These are phyloP conservation scores for Cranoglanis bouderius DNA, from an alignment of 2,113 vertebrate genomes.

Conservation along the genomic window DNA sequence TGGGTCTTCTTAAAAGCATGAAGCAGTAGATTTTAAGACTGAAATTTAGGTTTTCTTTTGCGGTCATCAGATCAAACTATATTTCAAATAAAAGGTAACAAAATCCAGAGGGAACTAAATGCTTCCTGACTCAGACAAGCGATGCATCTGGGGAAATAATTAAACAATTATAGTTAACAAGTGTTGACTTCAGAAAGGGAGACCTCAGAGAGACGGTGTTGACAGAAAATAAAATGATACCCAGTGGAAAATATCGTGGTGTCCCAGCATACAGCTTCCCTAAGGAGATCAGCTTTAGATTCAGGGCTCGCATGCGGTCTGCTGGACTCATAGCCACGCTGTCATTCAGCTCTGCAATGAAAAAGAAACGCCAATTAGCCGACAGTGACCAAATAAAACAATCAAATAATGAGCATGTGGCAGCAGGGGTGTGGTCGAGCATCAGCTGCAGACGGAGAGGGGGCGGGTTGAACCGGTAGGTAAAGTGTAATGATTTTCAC, in stretches of 20 bases:
- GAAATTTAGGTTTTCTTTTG: no score
- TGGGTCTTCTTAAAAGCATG: background rate
- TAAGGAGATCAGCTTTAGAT: conserved; percentile 88
- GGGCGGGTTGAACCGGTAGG: background rate
- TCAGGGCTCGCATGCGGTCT: conserved; percentile 91
- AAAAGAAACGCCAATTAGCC: background rate
- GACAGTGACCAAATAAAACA: background rate
- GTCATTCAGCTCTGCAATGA: conserved; percentile 81
- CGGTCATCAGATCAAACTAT: no score
- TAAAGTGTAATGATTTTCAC: no score
- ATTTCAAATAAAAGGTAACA: background rate
- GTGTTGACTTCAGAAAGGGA: background rate
- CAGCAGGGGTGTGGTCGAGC: background rate
- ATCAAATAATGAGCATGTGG: background rate
- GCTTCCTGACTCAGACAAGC: conserved; percentile 50
- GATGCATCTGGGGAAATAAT: conserved; percentile 39
- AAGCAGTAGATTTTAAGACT: background rate
- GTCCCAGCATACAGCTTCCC: conserved; percentile 93
- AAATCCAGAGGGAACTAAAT: background rate
- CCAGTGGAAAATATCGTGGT: conserved; percentile 95
- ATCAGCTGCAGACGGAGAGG: background rate
- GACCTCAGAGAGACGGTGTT: background rate
- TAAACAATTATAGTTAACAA: conserved; percentile 42
- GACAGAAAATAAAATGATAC: conserved; percentile 66
- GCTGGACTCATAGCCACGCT: conserved; percentile 79